Percentiles rank a stretch among this genome's conserved stretches.
phyloP scores from a whole-genome alignment of 2,113 vertebrate genomes.

The Mesoclemmys tuberculata region DNA sequence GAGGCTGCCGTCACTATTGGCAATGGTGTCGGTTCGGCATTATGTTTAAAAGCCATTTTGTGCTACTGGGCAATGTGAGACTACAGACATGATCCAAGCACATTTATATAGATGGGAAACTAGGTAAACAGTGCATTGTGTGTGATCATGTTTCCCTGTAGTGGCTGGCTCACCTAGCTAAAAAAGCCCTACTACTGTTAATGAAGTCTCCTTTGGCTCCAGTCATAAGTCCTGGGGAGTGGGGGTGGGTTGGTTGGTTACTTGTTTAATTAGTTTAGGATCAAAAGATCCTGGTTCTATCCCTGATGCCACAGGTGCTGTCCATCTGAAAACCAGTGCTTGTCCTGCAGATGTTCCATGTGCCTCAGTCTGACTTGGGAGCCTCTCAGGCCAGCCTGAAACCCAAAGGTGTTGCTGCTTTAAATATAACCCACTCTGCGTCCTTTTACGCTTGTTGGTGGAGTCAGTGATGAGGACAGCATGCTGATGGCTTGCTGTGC shows the following conservation, averaged over 20 bases:
- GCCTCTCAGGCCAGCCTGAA: background rate
- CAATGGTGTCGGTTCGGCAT: accelerated
- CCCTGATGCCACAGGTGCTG: background rate
- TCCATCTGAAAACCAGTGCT: background rate
- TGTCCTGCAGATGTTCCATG: too few relatives aligned
- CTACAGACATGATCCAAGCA: background rate
- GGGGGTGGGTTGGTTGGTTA: background rate
- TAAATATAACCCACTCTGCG: background rate
- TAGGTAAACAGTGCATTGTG: background rate
- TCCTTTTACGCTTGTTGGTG: background rate
- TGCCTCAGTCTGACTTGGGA: background rate
- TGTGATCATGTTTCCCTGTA: background rate
- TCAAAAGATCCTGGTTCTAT: background rate
- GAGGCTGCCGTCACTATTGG: background rate
- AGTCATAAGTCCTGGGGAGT: background rate
- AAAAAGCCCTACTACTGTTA: background rate
- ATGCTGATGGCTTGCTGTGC: background rate
- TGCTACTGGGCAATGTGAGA: background rate
- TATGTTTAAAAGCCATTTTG: background rate
- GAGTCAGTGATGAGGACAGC: background rate
- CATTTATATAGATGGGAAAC: background rate
- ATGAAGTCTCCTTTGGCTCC: background rate
- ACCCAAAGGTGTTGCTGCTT: background rate
- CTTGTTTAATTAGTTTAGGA: background rate
- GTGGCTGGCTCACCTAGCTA: background rate